phyloP scores from a whole-genome alignment of 2,113 vertebrate genomes.

The Phylloscopus trochilus region DNA sequence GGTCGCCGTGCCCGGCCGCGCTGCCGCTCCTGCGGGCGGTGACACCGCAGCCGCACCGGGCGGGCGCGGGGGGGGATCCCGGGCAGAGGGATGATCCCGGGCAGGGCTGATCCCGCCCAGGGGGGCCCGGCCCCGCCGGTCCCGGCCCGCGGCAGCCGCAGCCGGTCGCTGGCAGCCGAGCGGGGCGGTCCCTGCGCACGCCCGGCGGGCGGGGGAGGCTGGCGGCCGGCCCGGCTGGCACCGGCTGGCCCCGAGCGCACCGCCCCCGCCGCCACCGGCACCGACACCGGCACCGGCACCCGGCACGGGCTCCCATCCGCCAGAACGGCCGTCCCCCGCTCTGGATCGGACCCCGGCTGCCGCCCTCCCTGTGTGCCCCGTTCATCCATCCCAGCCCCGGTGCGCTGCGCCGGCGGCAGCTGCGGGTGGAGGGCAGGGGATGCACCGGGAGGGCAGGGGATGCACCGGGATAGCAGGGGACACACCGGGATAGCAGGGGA shows the following conservation, averaged over 20 bases:
- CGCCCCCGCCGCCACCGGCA: not conserved
- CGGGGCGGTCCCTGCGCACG: not conserved
- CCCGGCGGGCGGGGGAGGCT: not conserved
- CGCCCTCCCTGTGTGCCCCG: no score
- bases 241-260: not conserved
- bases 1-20: not conserved
- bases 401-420: not conserved
- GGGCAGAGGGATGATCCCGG: not conserved
- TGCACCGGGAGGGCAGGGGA: no score
- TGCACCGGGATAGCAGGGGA: no score
- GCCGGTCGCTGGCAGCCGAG: not conserved
- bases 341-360: not conserved
- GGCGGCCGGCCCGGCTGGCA: not conserved
- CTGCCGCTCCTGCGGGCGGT: not conserved
- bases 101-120: not conserved
- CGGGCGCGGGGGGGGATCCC: not conserved
- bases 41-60: not conserved
- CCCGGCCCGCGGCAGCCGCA: not conserved
- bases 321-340: not conserved
- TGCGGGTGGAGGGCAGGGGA: no score
- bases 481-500: no score
- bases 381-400: not conserved
- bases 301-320: rapidly evolving
- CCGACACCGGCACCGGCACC: not conserved
- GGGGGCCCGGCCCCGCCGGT: not conserved